A percentile compares a stretch with the other conserved stretches of the same genome.
Evolutionary conservation across 92 coral and sea anemone species (phyloP).

Genomic region (Micromussa lordhowensis): DNA sequence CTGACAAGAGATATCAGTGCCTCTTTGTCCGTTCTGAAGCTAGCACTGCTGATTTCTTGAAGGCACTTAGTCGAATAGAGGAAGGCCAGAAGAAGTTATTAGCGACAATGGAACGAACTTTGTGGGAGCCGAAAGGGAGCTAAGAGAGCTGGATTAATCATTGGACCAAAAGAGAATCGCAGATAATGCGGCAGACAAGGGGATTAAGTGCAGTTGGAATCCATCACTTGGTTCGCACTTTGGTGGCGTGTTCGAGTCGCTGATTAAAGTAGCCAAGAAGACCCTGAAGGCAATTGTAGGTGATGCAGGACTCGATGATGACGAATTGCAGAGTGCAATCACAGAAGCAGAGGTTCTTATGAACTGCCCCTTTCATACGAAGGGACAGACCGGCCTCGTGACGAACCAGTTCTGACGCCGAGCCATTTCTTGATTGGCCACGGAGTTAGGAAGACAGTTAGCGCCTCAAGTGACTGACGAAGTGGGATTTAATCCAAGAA

Average conservation of each 20-base stretch:
- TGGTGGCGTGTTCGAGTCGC: conserved; percentile 48
- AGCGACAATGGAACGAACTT: conserved; percentile 28
- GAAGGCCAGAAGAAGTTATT: conserved; percentile 23
- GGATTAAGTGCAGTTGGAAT: conserved; percentile 49
- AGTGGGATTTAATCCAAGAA: conserved; percentile 36
- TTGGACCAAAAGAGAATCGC: not conserved
- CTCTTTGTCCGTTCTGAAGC: conserved; percentile 32
- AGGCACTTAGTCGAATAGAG: conserved; percentile 9
- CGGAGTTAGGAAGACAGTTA: conserved; percentile 36
- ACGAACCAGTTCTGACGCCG: conserved; percentile 36
- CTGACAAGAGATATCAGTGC: conserved; percentile 28
- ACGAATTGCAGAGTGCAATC: conserved; percentile 23
- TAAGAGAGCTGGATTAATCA: not conserved
- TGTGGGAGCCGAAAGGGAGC: not conserved
- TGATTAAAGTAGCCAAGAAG: conserved; percentile 26
- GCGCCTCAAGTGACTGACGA: conserved; percentile 45
- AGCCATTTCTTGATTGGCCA: conserved; percentile 45
- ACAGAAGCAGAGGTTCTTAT: conserved; percentile 39
- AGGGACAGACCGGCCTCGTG: conserved; percentile 32
- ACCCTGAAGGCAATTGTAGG: conserved; percentile 25
- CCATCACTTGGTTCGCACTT: conserved; percentile 43
- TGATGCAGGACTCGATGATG: conserved; percentile 37
- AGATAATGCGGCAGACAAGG: conserved; percentile 14
- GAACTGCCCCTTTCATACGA: conserved; percentile 35
- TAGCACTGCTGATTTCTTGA: conserved; percentile 20